Percentiles rank a stretch among this genome's conserved stretches.
phyloP scores from a whole-genome alignment of 2,888 invertebrate species.

The Caenorhabditis sp. region DNA sequence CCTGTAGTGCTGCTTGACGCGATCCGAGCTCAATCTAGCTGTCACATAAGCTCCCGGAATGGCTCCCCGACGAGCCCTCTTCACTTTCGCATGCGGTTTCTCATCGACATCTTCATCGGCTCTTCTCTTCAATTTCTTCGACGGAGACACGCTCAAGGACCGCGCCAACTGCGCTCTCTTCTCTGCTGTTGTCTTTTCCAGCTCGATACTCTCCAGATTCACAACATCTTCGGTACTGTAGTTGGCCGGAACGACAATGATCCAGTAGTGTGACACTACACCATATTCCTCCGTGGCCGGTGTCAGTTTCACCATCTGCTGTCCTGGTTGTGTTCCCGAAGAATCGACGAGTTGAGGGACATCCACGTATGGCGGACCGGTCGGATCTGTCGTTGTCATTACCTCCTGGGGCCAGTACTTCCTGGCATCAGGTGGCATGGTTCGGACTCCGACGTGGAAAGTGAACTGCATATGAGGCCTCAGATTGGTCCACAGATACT shows the following conservation, averaged over 20 bases:
- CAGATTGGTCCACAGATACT: slow-evolving; percentile 75
- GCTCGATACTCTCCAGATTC: slow-evolving; percentile 68
- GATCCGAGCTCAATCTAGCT: slow-evolving; percentile 74
- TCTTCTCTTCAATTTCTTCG: slow-evolving; percentile 63
- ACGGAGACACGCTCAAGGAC: slow-evolving; percentile 64
- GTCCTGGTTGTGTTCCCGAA: slow-evolving; percentile 62
- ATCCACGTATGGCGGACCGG: slow-evolving; percentile 80
- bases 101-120: slow-evolving; percentile 18
- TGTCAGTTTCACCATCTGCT: slow-evolving; percentile 83
- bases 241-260: slow-evolving; percentile 94
- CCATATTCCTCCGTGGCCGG: slow-evolving; percentile 99
- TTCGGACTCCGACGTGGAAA: slow-evolving; percentile 78
- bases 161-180: slow-evolving; percentile 59
- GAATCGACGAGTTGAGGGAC: slow-evolving; percentile 74
- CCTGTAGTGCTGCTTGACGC: slow-evolving; percentile 72
- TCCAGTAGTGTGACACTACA: slow-evolving; percentile 96
- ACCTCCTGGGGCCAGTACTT: slow-evolving; percentile 80
- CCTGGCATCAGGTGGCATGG: slow-evolving; percentile 69
- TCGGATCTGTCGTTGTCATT: slow-evolving; percentile 74
- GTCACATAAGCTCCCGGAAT: slow-evolving; percentile 77
- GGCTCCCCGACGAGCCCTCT: slow-evolving; percentile 47
- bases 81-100: slow-evolving; percentile 33
- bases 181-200: slow-evolving; percentile 69
- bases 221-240: slow-evolving; percentile 71
- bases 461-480: slow-evolving; percentile 81